A percentile compares a stretch with the other conserved stretches of the same genome.
These are phyloP conservation scores for Scatophagus argus DNA, from an alignment of 2,113 vertebrate species.

Conservation along the genomic window DNA sequence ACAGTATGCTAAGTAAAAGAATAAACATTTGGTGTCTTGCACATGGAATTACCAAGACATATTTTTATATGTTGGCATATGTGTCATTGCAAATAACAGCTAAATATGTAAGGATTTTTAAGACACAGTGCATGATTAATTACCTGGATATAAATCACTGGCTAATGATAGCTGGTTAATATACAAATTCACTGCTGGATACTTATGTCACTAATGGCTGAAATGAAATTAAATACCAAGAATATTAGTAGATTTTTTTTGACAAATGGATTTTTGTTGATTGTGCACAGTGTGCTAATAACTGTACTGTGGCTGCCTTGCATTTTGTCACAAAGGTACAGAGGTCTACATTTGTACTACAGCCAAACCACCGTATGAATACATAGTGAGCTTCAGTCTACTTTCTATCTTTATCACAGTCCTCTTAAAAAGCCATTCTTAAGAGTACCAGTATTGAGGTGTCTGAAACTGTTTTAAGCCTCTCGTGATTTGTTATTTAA, in stretches of 20 bases:
- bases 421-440: conserved; percentile 18
- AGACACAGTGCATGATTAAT: background rate
- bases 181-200: background rate
- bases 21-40: conserved; percentile 2
- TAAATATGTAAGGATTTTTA: background rate
- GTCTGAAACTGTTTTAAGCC: conserved; percentile 35
- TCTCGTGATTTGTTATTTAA: conserved; percentile 33
- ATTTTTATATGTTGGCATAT: background rate
- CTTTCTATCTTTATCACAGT: conserved; percentile 1
- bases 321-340: conserved; percentile 16
- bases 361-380: conserved; percentile 9
- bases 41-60: background rate
- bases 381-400: conserved; percentile 3
- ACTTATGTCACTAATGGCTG: background rate
- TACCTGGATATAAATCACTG: background rate
- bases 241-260: background rate
- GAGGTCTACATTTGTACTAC: background rate
- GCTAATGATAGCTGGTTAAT: background rate
- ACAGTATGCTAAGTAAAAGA: background rate
- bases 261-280: background rate
- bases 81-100: background rate
- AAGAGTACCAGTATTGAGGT: conserved; percentile 12
- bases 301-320: background rate
- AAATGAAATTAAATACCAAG: background rate
- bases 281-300: background rate